Evolutionary conservation across 2,888 invertebrate species (phyloP).

Genomic region (Himalopsyche tibetana): DNA sequence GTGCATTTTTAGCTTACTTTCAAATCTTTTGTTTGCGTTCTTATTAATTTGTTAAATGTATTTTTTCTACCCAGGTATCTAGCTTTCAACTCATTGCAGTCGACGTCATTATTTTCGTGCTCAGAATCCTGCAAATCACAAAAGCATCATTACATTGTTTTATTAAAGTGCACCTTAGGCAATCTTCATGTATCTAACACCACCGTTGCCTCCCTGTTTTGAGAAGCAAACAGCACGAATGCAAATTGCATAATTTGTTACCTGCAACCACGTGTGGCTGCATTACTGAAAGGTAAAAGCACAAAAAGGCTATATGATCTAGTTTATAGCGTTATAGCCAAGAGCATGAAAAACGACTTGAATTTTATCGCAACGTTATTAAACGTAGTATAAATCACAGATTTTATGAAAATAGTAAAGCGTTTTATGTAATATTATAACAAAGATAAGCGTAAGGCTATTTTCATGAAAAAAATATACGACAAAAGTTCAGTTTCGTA

Average conservation of each 20-base stretch:
- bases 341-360: background rate
- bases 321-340: no score
- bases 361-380: background rate
- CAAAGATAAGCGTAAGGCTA: no score
- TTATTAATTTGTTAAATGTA: no score
- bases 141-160: constrained; percentile 62
- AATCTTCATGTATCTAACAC: constrained; percentile 62
- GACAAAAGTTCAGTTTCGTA: no score
- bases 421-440: no score
- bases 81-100: background rate
- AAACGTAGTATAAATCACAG: background rate
- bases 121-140: constrained; percentile 9
- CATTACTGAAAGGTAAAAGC: constrained; percentile 44
- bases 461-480: no score
- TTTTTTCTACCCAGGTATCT: background rate
- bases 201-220: background rate
- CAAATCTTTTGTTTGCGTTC: no score
- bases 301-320: background rate
- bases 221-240: constrained; percentile 58
- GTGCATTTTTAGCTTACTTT: no score
- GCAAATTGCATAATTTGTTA: constrained; percentile 65
- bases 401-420: no score
- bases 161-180: constrained; percentile 64
- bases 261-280: constrained; percentile 60
- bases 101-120: background rate